Conservation (phyloP, 1,140 invertebrate species). For the Formica exsecta region DNA sequence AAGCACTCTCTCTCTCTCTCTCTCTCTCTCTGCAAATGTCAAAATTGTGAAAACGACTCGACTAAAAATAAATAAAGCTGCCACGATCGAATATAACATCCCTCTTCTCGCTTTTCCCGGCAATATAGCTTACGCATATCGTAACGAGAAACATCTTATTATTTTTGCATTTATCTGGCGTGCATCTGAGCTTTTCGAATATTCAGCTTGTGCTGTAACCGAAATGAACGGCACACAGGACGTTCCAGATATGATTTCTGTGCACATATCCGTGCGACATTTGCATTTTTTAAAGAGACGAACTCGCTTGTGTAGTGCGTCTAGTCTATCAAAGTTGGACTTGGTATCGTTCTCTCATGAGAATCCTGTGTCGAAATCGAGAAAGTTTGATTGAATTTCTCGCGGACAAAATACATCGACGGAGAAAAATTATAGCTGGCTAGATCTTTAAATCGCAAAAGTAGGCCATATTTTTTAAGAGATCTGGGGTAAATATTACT, state of each 20-base stretch:
- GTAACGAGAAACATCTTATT: constrained; percentile 44
- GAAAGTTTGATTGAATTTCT: constrained; percentile 72
- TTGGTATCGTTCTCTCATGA: constrained; percentile 50
- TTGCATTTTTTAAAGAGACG: constrained; percentile 45
- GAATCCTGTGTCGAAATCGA: constrained; percentile 49
- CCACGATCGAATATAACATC: neutral
- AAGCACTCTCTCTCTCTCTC: neutral
- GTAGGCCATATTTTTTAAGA: neutral
- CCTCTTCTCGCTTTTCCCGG: neutral
- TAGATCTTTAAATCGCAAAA: neutral
- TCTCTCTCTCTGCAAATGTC: constrained; percentile 10
- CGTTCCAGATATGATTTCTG: constrained; percentile 31
- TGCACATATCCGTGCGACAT: constrained; percentile 18
- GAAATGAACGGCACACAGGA: neutral
- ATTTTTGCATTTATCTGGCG: constrained; percentile 31
- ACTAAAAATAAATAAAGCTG: constrained; percentile 30
- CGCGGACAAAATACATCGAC: constrained; percentile 1
- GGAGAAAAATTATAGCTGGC: neutral
- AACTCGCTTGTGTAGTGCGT: neutral
- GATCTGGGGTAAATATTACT: neutral
- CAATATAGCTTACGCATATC: constrained; percentile 1
- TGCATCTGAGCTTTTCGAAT: constrained; percentile 11
- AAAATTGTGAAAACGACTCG: neutral
- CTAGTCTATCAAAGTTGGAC: constrained; percentile 49
- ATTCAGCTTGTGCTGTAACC: neutral